A percentile compares a stretch with the other conserved stretches of the same genome.
phyloP scores from a whole-genome alignment of 2,797 vertebrate species.

The Uromys caudimaculatus region DNA sequence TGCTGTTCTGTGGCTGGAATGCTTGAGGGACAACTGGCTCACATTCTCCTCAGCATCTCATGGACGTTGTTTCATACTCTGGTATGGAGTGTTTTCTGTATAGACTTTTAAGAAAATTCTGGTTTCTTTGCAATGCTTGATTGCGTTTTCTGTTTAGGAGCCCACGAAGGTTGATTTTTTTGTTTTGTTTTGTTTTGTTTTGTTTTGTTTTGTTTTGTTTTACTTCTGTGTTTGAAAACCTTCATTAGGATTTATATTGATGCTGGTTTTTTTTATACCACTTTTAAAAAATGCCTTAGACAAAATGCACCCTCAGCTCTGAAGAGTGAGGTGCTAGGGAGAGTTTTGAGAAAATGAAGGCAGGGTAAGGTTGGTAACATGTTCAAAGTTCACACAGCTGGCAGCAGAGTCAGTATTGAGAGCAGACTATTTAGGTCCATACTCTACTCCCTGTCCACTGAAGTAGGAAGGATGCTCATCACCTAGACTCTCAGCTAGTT shows the following conservation, averaged over 20 bases:
- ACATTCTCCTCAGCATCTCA: neutral
- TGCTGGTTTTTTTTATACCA: neutral
- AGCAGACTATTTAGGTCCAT: neutral
- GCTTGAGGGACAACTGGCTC: neutral
- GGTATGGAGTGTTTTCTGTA: neutral
- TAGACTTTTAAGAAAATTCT: conserved; percentile 7
- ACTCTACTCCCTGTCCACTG: neutral
- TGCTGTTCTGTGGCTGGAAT: neutral
- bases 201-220: neutral
- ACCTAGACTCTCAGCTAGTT: neutral
- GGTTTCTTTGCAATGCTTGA: neutral
- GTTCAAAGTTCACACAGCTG: neutral
- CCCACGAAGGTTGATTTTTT: neutral
- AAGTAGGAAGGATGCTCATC: neutral
- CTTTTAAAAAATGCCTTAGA: conserved; percentile 17
- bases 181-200: neutral
- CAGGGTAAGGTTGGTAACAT: neutral
- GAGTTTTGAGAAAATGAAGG: conserved; percentile 31
- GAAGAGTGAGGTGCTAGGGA: conserved; percentile 32
- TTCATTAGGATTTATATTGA: conserved; percentile 17
- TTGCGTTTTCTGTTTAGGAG: neutral
- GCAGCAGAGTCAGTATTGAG: conserved; percentile 22
- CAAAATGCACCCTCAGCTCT: neutral
- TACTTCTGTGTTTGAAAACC: conserved; percentile 13
- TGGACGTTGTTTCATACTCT: neutral